A percentile compares a stretch with the other conserved stretches of the same genome.
phyloP scores from a whole-genome alignment of 2,888 invertebrate species.

The Tryphoninae sp. region DNA sequence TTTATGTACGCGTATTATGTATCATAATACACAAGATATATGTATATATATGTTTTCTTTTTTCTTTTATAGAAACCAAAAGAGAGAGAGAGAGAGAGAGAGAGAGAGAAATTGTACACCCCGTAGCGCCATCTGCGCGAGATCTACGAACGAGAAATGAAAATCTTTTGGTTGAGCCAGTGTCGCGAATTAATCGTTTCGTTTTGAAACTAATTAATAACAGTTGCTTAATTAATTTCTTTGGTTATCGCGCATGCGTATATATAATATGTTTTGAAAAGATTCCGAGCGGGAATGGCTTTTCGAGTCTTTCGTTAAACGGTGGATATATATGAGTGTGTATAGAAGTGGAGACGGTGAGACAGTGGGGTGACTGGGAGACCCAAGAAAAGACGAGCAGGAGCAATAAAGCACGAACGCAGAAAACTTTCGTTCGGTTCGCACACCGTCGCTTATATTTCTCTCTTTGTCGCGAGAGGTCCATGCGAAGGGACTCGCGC shows the following conservation, averaged over 20 bases:
- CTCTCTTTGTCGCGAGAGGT: conserved; percentile 26
- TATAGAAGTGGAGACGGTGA: neutral
- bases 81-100: neutral
- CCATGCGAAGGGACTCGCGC: conserved; percentile 39
- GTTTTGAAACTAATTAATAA: conserved; percentile 59
- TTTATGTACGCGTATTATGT: conserved; percentile 1
- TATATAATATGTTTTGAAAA: conserved; percentile 44
- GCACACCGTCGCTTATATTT: conserved; percentile 58
- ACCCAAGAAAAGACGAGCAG: conserved; percentile 51
- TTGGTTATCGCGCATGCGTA: conserved; percentile 11
- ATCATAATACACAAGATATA: neutral
- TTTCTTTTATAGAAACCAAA: neutral
- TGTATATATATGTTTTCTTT: neutral
- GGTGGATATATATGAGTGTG: conserved; percentile 30
- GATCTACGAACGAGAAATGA: conserved; percentile 51
- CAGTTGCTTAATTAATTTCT: conserved; percentile 62
- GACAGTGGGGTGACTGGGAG: conserved; percentile 44
- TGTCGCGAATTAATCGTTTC: conserved; percentile 61
- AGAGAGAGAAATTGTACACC: conserved; percentile 10
- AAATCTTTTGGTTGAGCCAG: conserved; percentile 48
- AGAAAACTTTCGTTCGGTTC: conserved; percentile 58
- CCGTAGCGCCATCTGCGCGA: conserved; percentile 39
- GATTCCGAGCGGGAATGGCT: conserved; percentile 38
- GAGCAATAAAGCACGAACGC: conserved; percentile 64
- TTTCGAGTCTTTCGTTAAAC: conserved; percentile 51